These are phyloP conservation scores for Gymnarchus niloticus DNA, from an alignment of 2,113 vertebrate species.

Conservation along the genomic window DNA sequence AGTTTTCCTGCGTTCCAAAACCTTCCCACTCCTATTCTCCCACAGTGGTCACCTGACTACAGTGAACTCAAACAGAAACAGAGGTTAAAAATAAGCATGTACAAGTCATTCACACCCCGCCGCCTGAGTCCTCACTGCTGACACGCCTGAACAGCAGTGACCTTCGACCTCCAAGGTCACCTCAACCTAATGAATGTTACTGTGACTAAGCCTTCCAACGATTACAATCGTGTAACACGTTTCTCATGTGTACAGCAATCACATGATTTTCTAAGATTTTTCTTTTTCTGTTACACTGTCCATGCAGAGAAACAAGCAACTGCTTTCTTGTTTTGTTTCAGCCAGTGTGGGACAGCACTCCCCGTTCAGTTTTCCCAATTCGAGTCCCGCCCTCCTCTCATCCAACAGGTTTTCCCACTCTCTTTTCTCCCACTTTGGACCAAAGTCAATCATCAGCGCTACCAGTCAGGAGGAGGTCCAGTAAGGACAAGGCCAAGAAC, in stretches of 20 bases:
- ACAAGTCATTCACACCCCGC: background rate
- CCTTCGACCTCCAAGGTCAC: background rate
- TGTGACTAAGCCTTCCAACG: background rate
- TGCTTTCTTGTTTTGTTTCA: background rate
- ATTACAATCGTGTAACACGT: background rate
- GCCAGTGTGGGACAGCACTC: accelerated
- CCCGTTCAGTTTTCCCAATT: background rate
- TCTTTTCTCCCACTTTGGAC: background rate
- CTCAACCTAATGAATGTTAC: background rate
- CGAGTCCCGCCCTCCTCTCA: background rate
- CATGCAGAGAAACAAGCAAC: background rate
- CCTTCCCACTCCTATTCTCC: background rate
- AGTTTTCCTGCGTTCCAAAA: too few relatives aligned
- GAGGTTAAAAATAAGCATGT: background rate
- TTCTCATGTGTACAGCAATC: too few relatives aligned
- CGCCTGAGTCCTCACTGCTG: background rate
- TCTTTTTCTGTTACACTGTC: too few relatives aligned
- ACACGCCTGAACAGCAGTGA: background rate
- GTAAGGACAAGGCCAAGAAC: background rate
- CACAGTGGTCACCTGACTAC: background rate
- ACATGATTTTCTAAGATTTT: background rate
- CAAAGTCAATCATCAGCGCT: too few relatives aligned
- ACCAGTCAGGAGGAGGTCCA: too few relatives aligned
- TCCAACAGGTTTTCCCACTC: background rate
- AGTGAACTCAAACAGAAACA: background rate